Evolutionary conservation across 1,140 invertebrate species (phyloP).

Genomic region (Musca domestica): DNA sequence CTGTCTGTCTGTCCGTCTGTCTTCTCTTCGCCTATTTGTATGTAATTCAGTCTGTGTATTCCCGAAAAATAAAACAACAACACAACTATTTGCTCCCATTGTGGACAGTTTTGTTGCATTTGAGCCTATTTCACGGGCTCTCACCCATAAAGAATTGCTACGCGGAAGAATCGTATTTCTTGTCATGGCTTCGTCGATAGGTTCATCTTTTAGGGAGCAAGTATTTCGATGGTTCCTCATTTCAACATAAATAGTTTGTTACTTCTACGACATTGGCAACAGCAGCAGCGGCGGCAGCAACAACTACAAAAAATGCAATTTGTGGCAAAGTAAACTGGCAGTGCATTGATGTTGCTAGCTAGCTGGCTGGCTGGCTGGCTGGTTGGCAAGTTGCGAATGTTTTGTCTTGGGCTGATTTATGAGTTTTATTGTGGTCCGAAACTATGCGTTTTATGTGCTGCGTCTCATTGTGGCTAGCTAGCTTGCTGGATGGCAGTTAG

Average conservation of each 20-base stretch:
- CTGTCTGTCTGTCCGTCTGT: too few species aligned
- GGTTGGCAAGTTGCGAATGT: constrained; percentile 12
- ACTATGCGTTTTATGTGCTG: constrained; percentile 21
- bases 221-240: not conserved
- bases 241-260: too few species aligned
- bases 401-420: constrained; percentile 18
- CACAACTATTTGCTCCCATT: constrained; percentile 13
- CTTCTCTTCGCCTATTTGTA: too few species aligned
- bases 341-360: constrained; percentile 3
- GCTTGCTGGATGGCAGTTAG: too few species aligned
- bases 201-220: not conserved
- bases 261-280: too few species aligned
- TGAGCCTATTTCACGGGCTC: constrained; percentile 4
- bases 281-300: too few species aligned
- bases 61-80: too few species aligned
- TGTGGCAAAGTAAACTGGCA: not conserved
- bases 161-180: constrained; percentile 13
- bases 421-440: constrained; percentile 19
- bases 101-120: constrained; percentile 9
- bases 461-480: not conserved
- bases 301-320: too few species aligned
- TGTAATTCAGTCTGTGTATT: too few species aligned
- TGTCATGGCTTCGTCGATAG: not conserved
- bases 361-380: too few species aligned
- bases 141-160: not conserved